Evolutionary conservation across 2,888 invertebrate species (phyloP), one percentile per base, ranked within the genome.

Genomic region (Patella pellucida): DNA sequence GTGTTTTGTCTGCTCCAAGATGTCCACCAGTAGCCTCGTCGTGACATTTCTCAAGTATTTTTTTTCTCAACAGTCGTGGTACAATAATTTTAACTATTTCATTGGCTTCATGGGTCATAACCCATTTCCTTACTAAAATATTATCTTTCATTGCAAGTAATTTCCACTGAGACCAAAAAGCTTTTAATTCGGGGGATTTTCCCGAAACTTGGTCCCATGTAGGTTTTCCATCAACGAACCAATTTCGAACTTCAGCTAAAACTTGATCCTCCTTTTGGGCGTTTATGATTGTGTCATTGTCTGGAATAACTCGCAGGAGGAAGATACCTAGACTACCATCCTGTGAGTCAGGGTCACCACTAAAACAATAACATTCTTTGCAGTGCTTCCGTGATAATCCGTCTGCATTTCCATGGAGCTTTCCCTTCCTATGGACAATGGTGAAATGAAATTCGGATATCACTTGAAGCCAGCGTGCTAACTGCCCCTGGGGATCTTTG

Each of bases 401-500:
- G 16, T 72, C 72, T 4, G 67, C 72, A 67, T 56, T 72, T 16
- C 19, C 72, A n/a, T 72, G 19, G 15, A n/a, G n/a, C 31, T 67
- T 27, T n/a, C 51, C 71, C 41, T 56, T 41, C 1, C 67, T n/a
- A 62, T 73, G 68, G n/a, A 31, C 27, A 11, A 73, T 71, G 31
- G 70, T 27, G 52, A 76, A 76, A 50, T 73, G 68, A 52, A 70
- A 73, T 52, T 71, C 73, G 23, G 69, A 69, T 23, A 76, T 56
- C 11, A 73, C 19, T 19, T 62, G 70, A 16, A 70, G 31, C 76
- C 73, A 76, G 51, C 73, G 54, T 41, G 72, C 76, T 70, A 67
- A 76, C 70, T 76, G 70, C 52, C 76, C 73, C 51, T 70, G 67
- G 23, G 70, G 67, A 54, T 73, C 69, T 56, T 73, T 76, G 31